These are phyloP conservation scores for Haplochromis burtoni DNA, from an alignment of 2,113 vertebrate species.

Conservation along the genomic window DNA sequence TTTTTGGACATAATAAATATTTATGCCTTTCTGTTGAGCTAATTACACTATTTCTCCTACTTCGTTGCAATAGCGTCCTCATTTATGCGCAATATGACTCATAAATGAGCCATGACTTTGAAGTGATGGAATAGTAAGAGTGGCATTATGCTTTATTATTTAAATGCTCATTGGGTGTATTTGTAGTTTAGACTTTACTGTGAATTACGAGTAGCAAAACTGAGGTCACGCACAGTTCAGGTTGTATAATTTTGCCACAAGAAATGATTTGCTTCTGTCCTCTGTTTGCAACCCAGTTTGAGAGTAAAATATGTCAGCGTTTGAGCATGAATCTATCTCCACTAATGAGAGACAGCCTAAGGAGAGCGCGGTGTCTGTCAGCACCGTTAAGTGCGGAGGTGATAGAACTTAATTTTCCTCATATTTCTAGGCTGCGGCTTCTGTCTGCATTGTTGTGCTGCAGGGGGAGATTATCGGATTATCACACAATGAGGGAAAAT, in stretches of 20 bases:
- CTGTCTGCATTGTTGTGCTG: conserved; percentile 31
- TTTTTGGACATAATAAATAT: conserved; percentile 17
- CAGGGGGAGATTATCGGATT: conserved; percentile 55
- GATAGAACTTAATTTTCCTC: conserved; percentile 39
- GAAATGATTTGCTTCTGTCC: not conserved
- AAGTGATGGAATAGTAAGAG: conserved; percentile 4
- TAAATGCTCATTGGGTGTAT: not conserved
- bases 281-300: conserved; percentile 26
- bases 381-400: not conserved
- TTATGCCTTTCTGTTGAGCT: not conserved
- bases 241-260: not conserved
- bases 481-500: conserved; percentile 21
- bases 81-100: not conserved
- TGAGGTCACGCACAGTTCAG: conserved; percentile 47
- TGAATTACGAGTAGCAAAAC: not conserved
- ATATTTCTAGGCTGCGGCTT: conserved; percentile 8
- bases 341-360: conserved; percentile 47
- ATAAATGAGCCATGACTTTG: conserved; percentile 35
- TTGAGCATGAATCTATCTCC: conserved; percentile 29
- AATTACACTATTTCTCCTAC: not conserved
- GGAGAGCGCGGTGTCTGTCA: conserved; percentile 11
- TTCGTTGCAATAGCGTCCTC: not conserved
- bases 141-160: not conserved
- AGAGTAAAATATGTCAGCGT: conserved; percentile 29
- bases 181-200: not conserved